A percentile compares a stretch with the other conserved stretches of the same genome.
Conservation (phyloP, 92 coral and sea anemone species). For the Meandrina meandrites region DNA sequence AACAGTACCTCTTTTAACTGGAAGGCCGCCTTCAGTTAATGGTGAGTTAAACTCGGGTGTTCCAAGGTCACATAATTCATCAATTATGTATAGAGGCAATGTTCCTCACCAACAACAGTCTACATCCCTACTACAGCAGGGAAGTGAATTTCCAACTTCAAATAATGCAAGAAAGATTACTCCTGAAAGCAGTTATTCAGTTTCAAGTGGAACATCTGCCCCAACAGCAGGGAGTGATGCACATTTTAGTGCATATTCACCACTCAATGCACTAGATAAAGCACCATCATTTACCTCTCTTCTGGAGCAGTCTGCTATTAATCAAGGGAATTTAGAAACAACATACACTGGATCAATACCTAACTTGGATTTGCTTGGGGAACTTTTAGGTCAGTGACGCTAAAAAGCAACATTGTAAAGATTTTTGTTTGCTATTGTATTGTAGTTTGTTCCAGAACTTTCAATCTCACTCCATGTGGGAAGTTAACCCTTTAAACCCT, state of each 20-base stretch:
- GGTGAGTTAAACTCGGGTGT: slow-evolving; percentile 25
- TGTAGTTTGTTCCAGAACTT: neutral
- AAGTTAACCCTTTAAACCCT: neutral
- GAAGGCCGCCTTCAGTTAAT: slow-evolving; percentile 35
- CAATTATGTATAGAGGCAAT: slow-evolving; percentile 30
- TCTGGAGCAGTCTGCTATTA: slow-evolving; percentile 78
- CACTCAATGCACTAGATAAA: slow-evolving; percentile 75
- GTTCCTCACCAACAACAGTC: slow-evolving; percentile 19
- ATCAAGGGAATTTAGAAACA: slow-evolving; percentile 80
- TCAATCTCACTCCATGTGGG: neutral
- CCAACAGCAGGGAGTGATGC: slow-evolving; percentile 50
- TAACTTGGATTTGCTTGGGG: slow-evolving; percentile 85
- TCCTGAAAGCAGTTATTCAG: slow-evolving; percentile 14
- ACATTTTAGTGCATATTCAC: slow-evolving; percentile 67
- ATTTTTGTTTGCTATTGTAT: neutral
- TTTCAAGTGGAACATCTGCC: slow-evolving; percentile 11
- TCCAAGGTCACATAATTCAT: slow-evolving; percentile 30
- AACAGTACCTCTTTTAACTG: slow-evolving; percentile 24
- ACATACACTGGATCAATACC: slow-evolving; percentile 92
- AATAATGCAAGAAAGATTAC: slow-evolving; percentile 45
- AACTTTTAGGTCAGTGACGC: slow-evolving; percentile 67
- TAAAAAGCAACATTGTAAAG: neutral
- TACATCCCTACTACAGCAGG: slow-evolving; percentile 35
- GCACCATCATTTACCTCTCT: slow-evolving; percentile 90
- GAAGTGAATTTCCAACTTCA: slow-evolving; percentile 46